Evolutionary conservation across 2,888 invertebrate species (phyloP).

Genomic region (Cetonia aurata): DNA sequence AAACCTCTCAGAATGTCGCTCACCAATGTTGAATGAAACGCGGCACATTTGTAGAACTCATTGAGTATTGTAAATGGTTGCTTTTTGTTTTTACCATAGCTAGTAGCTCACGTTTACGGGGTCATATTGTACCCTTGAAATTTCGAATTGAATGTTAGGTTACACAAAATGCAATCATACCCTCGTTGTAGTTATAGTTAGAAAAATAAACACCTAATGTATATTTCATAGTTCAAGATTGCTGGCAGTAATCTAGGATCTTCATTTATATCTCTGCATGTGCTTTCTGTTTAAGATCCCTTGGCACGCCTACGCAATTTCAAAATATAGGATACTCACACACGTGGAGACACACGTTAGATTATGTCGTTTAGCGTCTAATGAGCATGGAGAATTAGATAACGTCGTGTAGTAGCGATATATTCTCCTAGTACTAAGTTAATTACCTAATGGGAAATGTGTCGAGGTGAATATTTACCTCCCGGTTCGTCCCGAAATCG

Average conservation of each 20-base stretch:
- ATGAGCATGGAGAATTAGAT: slow-evolving; percentile 44
- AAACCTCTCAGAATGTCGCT: too few species aligned
- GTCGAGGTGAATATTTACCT: slow-evolving; percentile 44
- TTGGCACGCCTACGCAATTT: slow-evolving; percentile 27
- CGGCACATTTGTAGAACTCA: too few species aligned
- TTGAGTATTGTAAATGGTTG: too few species aligned
- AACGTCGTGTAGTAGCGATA: slow-evolving; percentile 42
- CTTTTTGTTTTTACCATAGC: too few species aligned
- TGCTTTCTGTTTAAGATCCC: slow-evolving; percentile 6
- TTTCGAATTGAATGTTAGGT: too few species aligned
- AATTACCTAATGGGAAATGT: slow-evolving; percentile 57
- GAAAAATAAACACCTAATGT: too few species aligned
- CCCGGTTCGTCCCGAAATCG: slow-evolving; percentile 14
- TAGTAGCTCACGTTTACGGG: too few species aligned
- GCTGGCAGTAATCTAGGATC: slow-evolving; percentile 6
- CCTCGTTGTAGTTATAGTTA: too few species aligned
- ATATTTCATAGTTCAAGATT: neutral
- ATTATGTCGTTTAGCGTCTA: slow-evolving; percentile 36
- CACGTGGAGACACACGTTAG: slow-evolving; percentile 36
- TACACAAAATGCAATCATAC: too few species aligned
- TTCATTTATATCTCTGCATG: slow-evolving; percentile 16
- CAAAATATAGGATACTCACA: slow-evolving; percentile 31
- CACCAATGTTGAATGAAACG: too few species aligned
- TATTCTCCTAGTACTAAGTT: slow-evolving; percentile 47
- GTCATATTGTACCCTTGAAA: too few species aligned